Conservation (phyloP, 2,797 vertebrate species). For the Argentina silus region DNA sequence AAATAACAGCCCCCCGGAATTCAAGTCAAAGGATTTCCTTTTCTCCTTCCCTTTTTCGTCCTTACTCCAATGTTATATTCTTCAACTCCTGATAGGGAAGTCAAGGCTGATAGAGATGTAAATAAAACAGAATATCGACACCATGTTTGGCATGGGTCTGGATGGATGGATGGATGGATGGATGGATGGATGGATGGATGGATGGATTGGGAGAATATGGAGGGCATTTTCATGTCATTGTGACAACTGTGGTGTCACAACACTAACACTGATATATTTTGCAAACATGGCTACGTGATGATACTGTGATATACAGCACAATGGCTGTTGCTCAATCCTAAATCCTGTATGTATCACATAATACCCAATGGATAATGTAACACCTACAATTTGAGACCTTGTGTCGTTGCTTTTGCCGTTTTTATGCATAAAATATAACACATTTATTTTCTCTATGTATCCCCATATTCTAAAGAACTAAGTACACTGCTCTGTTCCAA, state of each 20-base stretch:
- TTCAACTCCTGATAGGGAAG: neutral
- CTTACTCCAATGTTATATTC: conserved; percentile 16
- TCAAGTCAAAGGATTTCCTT: conserved; percentile 44
- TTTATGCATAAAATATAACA: too few relatives aligned
- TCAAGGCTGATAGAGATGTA: neutral
- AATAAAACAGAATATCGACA: conserved; percentile 47
- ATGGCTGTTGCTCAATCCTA: neutral
- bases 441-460: too few relatives aligned
- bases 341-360: neutral
- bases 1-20: conserved; percentile 70
- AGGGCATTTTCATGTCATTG: neutral
- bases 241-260: neutral
- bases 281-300: neutral
- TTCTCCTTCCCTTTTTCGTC: conserved; percentile 26
- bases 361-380: neutral
- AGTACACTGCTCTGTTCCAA: too few relatives aligned
- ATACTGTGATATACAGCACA: neutral
- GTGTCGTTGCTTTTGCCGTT: too few relatives aligned
- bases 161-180: neutral
- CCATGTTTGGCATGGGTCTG: conserved; percentile 19
- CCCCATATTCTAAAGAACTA: too few relatives aligned
- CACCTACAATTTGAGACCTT: neutral
- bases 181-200: neutral
- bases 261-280: neutral
- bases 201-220: neutral